Conservation (phyloP, 1,140 invertebrate genomes). For the Calliphora vicina region DNA sequence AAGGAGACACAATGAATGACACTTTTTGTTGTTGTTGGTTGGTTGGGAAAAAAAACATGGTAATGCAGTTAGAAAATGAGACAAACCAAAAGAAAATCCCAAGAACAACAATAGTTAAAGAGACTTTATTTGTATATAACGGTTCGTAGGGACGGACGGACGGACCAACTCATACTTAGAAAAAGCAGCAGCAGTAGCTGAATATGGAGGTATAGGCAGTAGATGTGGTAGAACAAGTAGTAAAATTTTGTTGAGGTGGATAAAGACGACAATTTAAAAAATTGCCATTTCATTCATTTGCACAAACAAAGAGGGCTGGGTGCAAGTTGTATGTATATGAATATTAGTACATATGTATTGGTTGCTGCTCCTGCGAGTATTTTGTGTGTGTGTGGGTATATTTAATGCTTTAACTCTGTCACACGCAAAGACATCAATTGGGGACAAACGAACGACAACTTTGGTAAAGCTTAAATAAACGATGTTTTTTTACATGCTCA, state of each 20-base stretch:
- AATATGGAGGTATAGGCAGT: too few relatives aligned
- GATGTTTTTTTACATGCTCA: neutral
- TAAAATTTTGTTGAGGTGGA: neutral
- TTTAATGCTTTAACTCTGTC: slow-evolving; percentile 22
- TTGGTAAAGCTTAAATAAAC: slow-evolving; percentile 8
- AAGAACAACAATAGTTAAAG: neutral
- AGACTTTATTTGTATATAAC: neutral
- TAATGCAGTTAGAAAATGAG: neutral
- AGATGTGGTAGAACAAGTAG: neutral
- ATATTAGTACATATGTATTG: neutral
- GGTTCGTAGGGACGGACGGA: neutral
- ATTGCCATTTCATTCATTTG: slow-evolving; percentile 1
- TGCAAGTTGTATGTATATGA: neutral
- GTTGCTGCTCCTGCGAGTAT: neutral
- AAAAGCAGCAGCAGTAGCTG: neutral
- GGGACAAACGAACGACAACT: slow-evolving; percentile 25
- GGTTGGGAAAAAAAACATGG: neutral
- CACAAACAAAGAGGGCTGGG: neutral
- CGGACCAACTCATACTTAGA: neutral
- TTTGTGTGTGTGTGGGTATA: neutral
- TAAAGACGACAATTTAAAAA: slow-evolving; percentile 30
- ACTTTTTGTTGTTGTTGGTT: neutral
- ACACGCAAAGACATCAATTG: slow-evolving; percentile 21
- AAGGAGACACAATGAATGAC: slow-evolving; percentile 25
- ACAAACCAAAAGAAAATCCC: neutral